Conservation (phyloP, 2,797 vertebrate genomes). For the Sparus aurata region DNA sequence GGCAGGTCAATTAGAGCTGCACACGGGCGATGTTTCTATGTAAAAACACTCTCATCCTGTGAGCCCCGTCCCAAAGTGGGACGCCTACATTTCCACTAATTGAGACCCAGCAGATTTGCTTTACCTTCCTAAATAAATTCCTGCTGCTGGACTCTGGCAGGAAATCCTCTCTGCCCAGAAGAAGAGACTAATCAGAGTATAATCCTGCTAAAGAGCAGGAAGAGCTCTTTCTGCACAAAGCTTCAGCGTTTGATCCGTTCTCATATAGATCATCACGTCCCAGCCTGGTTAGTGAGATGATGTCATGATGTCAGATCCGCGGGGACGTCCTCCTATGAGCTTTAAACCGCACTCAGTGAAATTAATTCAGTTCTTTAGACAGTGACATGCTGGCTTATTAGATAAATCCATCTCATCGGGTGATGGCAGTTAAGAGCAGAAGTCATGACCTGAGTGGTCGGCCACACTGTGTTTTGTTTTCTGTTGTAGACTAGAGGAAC, state of each 20-base stretch:
- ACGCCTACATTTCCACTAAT: conserved; percentile 38
- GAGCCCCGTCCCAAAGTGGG: conserved; percentile 12
- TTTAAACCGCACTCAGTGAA: not conserved
- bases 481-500: not conserved
- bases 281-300: not conserved
- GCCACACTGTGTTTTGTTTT: not conserved
- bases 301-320: not conserved
- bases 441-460: not conserved
- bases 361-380: not conserved
- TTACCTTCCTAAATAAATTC: conserved; percentile 46
- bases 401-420: not conserved
- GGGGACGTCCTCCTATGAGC: not conserved
- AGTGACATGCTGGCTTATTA: not conserved
- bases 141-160: conserved; percentile 21
- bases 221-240: conserved; percentile 24
- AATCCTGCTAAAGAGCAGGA: conserved; percentile 28
- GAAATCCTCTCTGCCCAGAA: conserved; percentile 36
- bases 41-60: conserved; percentile 28
- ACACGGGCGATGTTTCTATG: conserved; percentile 7
- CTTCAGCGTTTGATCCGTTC: not conserved
- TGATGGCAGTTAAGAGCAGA: not conserved
- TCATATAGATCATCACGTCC: not conserved
- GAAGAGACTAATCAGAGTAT: conserved; percentile 29
- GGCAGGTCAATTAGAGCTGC: conserved; percentile 39
- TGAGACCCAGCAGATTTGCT: conserved; percentile 63